Percentiles rank a stretch among this genome's conserved stretches.
Evolutionary conservation across 2,113 vertebrate species (phyloP).

Genomic region (Crypturellus undulatus): DNA sequence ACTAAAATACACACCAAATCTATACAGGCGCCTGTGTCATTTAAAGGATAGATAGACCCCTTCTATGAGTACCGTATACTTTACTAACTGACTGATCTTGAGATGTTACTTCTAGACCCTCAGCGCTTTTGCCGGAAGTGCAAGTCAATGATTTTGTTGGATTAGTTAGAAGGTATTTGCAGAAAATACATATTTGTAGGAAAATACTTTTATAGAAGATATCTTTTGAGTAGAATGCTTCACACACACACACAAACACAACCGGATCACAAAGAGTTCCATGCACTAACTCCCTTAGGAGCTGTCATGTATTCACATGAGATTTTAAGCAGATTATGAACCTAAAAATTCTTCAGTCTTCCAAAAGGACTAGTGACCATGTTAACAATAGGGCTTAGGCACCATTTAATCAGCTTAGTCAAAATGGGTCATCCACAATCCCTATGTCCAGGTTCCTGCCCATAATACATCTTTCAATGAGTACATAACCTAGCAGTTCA

Average conservation of each 20-base stretch:
- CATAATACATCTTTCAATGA: neutral
- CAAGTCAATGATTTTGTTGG: neutral
- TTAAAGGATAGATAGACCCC: neutral
- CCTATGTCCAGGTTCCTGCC: neutral
- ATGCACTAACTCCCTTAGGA: neutral
- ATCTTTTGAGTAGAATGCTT: neutral
- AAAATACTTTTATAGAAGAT: neutral
- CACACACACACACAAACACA: neutral
- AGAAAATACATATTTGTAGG: neutral
- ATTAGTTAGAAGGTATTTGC: neutral
- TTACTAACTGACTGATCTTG: neutral
- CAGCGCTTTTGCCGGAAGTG: neutral
- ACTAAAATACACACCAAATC: neutral
- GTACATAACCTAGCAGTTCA: neutral
- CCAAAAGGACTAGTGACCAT: neutral
- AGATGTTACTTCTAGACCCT: neutral
- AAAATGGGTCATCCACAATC: neutral
- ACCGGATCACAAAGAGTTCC: neutral
- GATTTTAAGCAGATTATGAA: neutral
- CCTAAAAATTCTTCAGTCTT: neutral
- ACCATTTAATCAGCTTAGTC: neutral
- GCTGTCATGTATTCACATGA: accelerated
- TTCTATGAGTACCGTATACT: neutral
- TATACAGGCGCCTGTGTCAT: neutral
- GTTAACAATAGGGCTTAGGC: neutral